These are phyloP conservation scores for Oxyura jamaicensis DNA, from an alignment of 2,113 vertebrate genomes.

Conservation along the genomic window DNA sequence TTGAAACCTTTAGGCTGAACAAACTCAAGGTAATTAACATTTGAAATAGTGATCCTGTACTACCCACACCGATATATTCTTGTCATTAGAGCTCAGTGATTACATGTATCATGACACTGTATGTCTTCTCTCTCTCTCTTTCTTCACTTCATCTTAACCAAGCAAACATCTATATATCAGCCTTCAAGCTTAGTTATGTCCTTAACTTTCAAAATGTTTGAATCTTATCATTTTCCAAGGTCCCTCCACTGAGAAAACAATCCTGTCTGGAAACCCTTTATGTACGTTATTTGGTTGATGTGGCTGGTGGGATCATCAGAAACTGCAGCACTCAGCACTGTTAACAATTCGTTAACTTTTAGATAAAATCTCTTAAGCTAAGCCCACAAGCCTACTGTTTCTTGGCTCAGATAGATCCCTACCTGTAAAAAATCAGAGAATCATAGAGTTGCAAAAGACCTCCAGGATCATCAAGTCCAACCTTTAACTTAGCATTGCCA, in stretches of 20 bases:
- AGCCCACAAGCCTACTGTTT: background rate
- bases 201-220: background rate
- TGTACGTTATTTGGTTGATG: background rate
- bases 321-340: accelerated
- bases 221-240: background rate
- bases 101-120: background rate
- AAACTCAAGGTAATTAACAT: background rate
- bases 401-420: background rate
- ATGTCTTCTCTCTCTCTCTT: background rate
- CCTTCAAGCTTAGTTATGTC: background rate
- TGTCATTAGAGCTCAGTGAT: background rate
- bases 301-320: background rate
- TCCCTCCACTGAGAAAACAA: background rate
- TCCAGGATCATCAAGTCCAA: no score
- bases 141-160: background rate
- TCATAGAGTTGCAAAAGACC: no score
- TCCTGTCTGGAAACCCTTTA: background rate
- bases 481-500: no score
- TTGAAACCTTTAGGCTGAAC: background rate
- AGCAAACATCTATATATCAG: background rate
- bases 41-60: background rate
- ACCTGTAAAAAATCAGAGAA: background rate
- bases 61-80: background rate
- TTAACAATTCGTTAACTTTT: background rate
- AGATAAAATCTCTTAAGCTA: background rate